Evolutionary conservation across 2,113 vertebrate genomes (phyloP), one percentile per base, ranked within the genome.

Genomic region (Anthoscopus minutus): DNA sequence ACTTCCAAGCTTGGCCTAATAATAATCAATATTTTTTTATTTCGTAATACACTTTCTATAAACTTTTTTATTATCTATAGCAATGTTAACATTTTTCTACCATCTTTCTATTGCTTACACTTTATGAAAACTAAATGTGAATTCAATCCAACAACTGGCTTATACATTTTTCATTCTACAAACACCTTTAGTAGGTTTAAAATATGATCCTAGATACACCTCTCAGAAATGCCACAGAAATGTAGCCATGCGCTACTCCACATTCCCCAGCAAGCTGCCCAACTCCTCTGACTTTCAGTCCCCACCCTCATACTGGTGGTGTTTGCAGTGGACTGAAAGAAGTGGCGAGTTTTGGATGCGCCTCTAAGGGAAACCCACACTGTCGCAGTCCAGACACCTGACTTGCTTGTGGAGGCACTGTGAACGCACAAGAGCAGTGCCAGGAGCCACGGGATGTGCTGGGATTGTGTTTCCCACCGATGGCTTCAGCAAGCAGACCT

Each of bases 401-500:
- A 13, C 13, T 23, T 1, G 3, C 15, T 51, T 4, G 7, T 1
- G 40, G 23, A 17, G 30, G 35, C 45, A 20, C 3, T 8, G 17
- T 0, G 0, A 57, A 20, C 0, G 4, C 5, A 6, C 9, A 58
- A 27, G 37, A 0, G 1, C 31, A 33, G 22, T 2, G 22, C 10
- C n/a, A 35, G 31, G 31, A n/a, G 38, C 44, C 44, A 11, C 2
- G 4, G 18, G 27, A 45, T 1, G 28, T 5, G 14, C 24, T 3
- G 47, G 37, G 8, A 42, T 14, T 10, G n/a, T 0, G 1, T 30
- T 16, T 12, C 33, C 21, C 5, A 6, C 7, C 0, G 1, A 25
- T 0, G 9, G 35, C 18, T 35, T 15, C 15, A 37, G 51, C 42
- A 53, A 8, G 16, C 84, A 47, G 50, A 15, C 13, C 1, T 7